Base-by-base conservation (phyloP, 2,113 vertebrate species). In the Oryzias woworae region DNA sequence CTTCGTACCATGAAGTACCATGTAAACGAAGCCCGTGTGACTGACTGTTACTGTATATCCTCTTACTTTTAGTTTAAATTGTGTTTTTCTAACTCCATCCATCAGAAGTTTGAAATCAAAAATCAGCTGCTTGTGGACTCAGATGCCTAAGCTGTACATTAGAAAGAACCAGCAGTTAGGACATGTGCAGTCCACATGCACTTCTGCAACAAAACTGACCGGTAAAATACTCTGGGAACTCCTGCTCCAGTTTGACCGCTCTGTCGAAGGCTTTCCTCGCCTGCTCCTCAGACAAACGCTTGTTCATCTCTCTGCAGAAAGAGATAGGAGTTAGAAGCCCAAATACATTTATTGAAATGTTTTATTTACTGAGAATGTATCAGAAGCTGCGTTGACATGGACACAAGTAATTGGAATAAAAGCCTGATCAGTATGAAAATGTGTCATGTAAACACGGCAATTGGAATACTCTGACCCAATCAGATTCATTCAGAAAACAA, bases 181-280 rank as follows among this genome's bases (percentile, higher is more conserved):
- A n/a, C 7, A 22, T 28, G 16, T 44, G 1, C 5, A 16, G 47
- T 28, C 7, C 12, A 8, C 24, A 16, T 36, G 51, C 41, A 46
- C 22, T 42, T 7, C 6, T 49, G 24, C 5, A 15, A 12, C 0
- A 42, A 10, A 48, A 84, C 93, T 81, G 7, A 99, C 97, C 94
- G 78, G 96, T 98, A 81, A 98, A 99, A 87, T 93, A 96, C 83
- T 98, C 96, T 43, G 95, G 95, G 77, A 99, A 99, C 70, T 99
- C 97, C 50, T 95, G 95, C 75, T 99, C 97, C 87, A 98, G 89
- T 83, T 95, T 98, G 84, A 94, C 87, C 49, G 97, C 96, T 90
- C 97, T 90, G 78, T 99, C 97, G 81, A 94, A 96, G 0, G 93
- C 95, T 88, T 98, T 99, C 83, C 90, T 94, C 54, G 94, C 95